Conservation (phyloP, 2,113 vertebrate species). For the Tonatia bakeri region DNA sequence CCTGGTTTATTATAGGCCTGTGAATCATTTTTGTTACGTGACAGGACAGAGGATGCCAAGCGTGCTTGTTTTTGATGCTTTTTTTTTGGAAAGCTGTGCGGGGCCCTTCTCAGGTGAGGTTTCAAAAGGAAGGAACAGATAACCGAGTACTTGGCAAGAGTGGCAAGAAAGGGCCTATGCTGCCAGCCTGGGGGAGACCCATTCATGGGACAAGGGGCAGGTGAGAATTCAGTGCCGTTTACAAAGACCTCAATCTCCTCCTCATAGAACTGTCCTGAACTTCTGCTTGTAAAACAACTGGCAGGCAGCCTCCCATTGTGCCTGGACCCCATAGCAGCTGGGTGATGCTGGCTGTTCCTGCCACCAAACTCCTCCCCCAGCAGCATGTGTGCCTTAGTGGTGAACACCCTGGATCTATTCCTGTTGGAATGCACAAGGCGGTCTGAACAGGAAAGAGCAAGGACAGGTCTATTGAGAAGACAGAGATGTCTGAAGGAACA, state of each 20-base stretch:
- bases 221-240: accelerated
- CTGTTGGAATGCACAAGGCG: background rate
- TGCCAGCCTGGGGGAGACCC: accelerated
- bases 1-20: background rate
- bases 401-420: background rate
- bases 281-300: background rate
- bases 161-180: background rate
- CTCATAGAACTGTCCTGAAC: background rate
- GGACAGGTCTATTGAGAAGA: background rate
- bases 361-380: background rate
- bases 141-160: no score
- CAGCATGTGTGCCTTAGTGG: accelerated
- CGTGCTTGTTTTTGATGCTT: accelerated
- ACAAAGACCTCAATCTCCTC: background rate
- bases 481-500: background rate
- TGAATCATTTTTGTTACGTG: background rate
- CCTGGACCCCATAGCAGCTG: accelerated
- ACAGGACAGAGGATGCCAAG: background rate
- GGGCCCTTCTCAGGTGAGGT: background rate
- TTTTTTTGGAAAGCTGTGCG: background rate
- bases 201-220: accelerated
- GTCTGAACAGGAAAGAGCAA: background rate
- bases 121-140: background rate
- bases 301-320: no score
- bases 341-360: background rate